Conservation (phyloP, 2,888 invertebrate genomes). For the Serrognathus titanus region DNA sequence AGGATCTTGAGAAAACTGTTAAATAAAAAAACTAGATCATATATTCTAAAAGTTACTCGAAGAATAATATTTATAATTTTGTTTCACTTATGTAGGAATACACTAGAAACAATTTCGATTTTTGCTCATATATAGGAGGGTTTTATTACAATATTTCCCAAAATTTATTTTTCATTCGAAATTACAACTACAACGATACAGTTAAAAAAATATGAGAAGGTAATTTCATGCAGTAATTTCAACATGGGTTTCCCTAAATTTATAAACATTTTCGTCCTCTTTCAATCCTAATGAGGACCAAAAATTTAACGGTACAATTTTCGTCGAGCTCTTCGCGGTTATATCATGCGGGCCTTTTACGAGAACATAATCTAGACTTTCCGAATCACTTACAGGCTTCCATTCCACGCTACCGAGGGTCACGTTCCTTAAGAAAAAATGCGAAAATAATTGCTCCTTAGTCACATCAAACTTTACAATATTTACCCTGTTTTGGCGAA, state of each 20-base stretch:
- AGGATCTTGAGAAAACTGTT: too few relatives aligned
- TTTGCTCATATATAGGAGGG: too few relatives aligned
- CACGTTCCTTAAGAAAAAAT: constrained; percentile 4
- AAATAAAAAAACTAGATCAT: too few relatives aligned
- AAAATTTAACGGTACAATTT: constrained; percentile 10
- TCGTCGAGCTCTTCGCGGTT: constrained; percentile 11
- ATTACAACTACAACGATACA: too few relatives aligned
- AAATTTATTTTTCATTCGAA: too few relatives aligned
- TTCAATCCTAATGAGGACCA: constrained; percentile 13
- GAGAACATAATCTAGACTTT: constrained; percentile 12
- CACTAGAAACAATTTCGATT: too few relatives aligned
- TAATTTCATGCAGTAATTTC: neutral
- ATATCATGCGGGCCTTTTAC: constrained; percentile 14
- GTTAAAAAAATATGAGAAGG: too few relatives aligned
- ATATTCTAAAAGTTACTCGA: too few relatives aligned
- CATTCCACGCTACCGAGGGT: constrained; percentile 5
- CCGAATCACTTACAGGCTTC: constrained; percentile 6
- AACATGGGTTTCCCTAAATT: neutral
- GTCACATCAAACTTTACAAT: neutral
- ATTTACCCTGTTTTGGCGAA: constrained; percentile 33
- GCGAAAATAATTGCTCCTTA: neutral
- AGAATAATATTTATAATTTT: too few relatives aligned
- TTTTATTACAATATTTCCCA: too few relatives aligned
- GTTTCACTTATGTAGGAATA: too few relatives aligned
- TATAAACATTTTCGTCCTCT: constrained; percentile 15